These are phyloP conservation scores for Mus caroli DNA, from an alignment of 2,797 vertebrate species.

Conservation along the genomic window DNA sequence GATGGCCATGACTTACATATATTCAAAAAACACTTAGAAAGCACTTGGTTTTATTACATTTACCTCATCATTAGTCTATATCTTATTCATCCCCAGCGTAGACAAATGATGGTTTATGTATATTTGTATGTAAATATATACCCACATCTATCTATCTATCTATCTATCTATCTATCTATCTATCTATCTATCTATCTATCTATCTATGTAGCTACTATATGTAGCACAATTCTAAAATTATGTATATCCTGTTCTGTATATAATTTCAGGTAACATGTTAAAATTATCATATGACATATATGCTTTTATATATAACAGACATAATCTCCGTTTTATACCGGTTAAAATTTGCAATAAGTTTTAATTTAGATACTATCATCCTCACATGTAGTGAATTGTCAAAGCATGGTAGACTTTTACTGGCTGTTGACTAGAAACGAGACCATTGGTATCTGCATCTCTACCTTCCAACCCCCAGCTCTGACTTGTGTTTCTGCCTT, in stretches of 20 bases:
- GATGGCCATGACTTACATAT: not conserved
- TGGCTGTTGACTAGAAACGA: not conserved
- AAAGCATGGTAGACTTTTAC: not conserved
- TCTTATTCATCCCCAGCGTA: not conserved
- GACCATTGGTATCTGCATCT: not conserved
- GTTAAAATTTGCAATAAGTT: not conserved
- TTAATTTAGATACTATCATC: not conserved
- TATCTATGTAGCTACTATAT: no score
- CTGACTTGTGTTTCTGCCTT: not conserved
- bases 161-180: no score
- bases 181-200: no score
- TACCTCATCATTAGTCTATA: not conserved
- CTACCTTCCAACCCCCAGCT: not conserved
- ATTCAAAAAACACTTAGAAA: not conserved
- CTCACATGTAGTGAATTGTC: not conserved
- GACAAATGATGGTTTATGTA: not conserved
- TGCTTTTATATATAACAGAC: not conserved
- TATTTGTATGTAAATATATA: not conserved
- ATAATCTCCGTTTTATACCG: not conserved
- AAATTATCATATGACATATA: not conserved
- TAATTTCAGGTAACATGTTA: not conserved
- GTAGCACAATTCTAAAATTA: not conserved
- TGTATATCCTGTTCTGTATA: not conserved
- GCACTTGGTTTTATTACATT: not conserved
- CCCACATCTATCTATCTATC: no score